Conservation (phyloP, 2,113 vertebrate species). For the Cyphomyrus discorhynchus region DNA sequence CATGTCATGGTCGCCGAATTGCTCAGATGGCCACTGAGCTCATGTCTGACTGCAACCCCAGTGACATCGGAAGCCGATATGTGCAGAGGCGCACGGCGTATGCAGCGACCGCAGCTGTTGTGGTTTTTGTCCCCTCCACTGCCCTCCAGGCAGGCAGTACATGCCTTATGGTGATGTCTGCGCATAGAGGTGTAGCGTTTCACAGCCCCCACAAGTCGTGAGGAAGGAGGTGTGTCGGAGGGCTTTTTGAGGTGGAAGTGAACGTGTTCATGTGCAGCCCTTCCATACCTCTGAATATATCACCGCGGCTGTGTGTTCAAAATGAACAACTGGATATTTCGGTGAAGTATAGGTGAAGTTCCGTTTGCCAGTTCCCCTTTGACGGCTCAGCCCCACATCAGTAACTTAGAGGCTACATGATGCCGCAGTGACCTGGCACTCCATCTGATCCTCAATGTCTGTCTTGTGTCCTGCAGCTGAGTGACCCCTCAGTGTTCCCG, state of each 20-base stretch:
- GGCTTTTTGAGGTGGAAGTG: background rate
- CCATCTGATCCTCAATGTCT: background rate
- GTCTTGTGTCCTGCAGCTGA: background rate
- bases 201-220: background rate
- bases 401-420: background rate
- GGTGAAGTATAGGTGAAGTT: background rate
- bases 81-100: background rate
- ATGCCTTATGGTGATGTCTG: background rate
- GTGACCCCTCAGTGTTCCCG: slow-evolving; percentile 73
- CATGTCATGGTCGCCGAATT: background rate
- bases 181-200: background rate
- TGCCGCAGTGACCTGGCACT: background rate
- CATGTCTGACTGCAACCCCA: background rate
- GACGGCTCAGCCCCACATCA: background rate
- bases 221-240: background rate
- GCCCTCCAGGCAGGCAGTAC: background rate
- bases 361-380: background rate
- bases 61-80: background rate
- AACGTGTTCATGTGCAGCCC: background rate
- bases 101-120: background rate
- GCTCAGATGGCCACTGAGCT: background rate
- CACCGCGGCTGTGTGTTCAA: background rate
- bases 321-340: background rate
- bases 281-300: background rate
- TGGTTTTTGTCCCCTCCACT: background rate